These are phyloP conservation scores for Sakesphorus luctuosus DNA, from an alignment of 2,113 vertebrate species.

Conservation along the genomic window DNA sequence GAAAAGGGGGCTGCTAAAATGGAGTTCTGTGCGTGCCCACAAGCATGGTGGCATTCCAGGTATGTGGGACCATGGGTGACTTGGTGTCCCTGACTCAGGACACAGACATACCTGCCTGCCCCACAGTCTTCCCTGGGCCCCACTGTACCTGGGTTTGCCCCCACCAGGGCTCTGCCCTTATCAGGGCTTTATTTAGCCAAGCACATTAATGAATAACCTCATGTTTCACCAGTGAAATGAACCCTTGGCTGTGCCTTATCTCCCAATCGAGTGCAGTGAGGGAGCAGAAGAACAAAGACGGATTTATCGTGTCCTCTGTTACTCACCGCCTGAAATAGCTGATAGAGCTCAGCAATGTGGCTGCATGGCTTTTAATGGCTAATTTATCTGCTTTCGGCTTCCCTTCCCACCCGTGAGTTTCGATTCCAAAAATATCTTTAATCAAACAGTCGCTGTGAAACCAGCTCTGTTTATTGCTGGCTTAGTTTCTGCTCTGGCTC, in stretches of 20 bases:
- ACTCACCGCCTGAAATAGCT: not conserved
- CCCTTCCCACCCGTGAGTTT: not conserved
- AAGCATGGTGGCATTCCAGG: not conserved
- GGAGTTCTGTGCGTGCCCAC: not conserved
- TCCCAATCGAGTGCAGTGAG: rapidly evolving
- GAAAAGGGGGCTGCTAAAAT: not conserved
- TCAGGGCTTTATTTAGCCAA: conserved; percentile 16
- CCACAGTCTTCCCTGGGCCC: rapidly evolving
- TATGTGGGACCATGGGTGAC: rapidly evolving
- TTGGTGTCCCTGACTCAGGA: rapidly evolving
- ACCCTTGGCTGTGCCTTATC: not conserved
- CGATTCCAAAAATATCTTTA: conserved; percentile 1
- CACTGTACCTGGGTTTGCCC: not conserved
- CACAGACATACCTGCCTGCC: rapidly evolving
- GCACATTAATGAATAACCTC: conserved; percentile 60
- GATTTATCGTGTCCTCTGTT: not conserved
- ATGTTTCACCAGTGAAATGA: not conserved
- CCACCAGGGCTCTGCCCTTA: not conserved
- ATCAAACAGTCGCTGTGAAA: not conserved
- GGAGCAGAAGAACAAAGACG: conserved; percentile 51
- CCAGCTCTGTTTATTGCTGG: not conserved
- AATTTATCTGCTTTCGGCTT: conserved; percentile 30
- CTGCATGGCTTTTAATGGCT: not conserved
- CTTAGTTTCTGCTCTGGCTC: not conserved
- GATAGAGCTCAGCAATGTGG: not conserved